Percentiles rank a stretch among this genome's conserved stretches.
These are phyloP conservation scores for Ormia ochracea DNA, from an alignment of 2,888 invertebrate genomes.

Conservation along the genomic window DNA sequence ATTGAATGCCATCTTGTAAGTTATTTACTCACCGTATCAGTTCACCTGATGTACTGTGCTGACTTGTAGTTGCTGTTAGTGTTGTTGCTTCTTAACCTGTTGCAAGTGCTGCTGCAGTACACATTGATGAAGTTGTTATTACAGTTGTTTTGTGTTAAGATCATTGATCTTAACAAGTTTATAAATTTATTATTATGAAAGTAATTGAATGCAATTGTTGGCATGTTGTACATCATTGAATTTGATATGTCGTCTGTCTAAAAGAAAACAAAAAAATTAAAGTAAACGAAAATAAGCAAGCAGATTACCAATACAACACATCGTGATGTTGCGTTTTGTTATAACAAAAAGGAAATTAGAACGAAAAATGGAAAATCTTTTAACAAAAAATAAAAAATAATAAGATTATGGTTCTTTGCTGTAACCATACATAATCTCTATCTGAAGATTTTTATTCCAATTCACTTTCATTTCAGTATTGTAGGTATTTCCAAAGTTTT, in stretches of 20 bases:
- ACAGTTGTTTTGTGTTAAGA: constrained; percentile 60
- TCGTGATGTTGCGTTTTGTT: too few species aligned
- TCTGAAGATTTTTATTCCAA: too few species aligned
- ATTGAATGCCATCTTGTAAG: constrained; percentile 56
- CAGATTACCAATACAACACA: constrained; percentile 3
- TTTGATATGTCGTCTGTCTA: constrained; percentile 35
- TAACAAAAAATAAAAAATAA: too few species aligned
- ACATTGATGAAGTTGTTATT: constrained; percentile 57
- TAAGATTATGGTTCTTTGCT: too few species aligned
- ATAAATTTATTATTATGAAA: constrained; percentile 61
- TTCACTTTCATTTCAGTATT: too few species aligned
- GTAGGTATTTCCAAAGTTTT: too few species aligned
- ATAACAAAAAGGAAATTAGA: too few species aligned
- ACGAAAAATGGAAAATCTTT: too few species aligned
- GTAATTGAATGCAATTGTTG: constrained; percentile 60
- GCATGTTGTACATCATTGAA: constrained; percentile 49
- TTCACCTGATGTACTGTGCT: constrained; percentile 60
- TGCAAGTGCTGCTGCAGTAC: constrained; percentile 23
- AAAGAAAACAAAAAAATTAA: background rate
- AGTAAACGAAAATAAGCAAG: background rate
- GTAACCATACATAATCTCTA: too few species aligned
- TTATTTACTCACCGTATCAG: constrained; percentile 53
- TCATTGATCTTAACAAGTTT: constrained; percentile 62
- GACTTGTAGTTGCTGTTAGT: constrained; percentile 30
- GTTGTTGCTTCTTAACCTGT: background rate